Base-by-base conservation (phyloP, 2,888 invertebrate species). In the Sesamia inferens region DNA sequence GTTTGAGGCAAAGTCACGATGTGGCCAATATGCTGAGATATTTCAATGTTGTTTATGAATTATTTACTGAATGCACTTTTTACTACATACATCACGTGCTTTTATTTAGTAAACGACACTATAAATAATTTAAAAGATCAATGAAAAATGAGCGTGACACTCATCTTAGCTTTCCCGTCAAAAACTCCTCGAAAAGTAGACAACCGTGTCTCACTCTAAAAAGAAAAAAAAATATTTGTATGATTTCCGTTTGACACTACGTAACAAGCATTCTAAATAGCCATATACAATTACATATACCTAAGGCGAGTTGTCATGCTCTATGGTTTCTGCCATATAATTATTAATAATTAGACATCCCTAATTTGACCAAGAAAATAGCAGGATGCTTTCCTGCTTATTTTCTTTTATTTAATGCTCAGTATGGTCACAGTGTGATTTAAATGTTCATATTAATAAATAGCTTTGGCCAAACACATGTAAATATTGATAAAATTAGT, bases 401-500 rank as follows among this genome's bases (percentile, higher is more conserved):
- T 71, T 75, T 68, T 62, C 59, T 71, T 48, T n/a, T 42, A 59
- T 10, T 59, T 0, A n/a, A 59, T 69, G 42, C 8, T 42, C 19
- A 54, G 13, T 70, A 16, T 51, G 48, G 14, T n/a, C 39, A 47
- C 14, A 54, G 47, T 51, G 64, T 64, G 51, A 67, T 72, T 72
- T 58, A 62, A 77, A 65, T 42, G 22, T 55, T 22, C 7, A 19
- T 7, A 39, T 2, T 68, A 73, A 54, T 70, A 68, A 55, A 62
- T 65, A 63, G 69, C 51, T 61, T 57, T 22, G 22, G 42, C 51
- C 31, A 58, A 39, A 69, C 6, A 57, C 62, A 68, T 57, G 75
- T 68, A 75, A 58, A 78, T n/a, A n/a, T 59, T 64, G 16, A 57
- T 66, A 8, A 44, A 57, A 72, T 77, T 71, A 78, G 68, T 79